Percentiles rank a stretch among this genome's conserved stretches.
These are phyloP conservation scores for Intellagama lesueurii DNA, from an alignment of 2,797 vertebrate species.

Conservation along the genomic window DNA sequence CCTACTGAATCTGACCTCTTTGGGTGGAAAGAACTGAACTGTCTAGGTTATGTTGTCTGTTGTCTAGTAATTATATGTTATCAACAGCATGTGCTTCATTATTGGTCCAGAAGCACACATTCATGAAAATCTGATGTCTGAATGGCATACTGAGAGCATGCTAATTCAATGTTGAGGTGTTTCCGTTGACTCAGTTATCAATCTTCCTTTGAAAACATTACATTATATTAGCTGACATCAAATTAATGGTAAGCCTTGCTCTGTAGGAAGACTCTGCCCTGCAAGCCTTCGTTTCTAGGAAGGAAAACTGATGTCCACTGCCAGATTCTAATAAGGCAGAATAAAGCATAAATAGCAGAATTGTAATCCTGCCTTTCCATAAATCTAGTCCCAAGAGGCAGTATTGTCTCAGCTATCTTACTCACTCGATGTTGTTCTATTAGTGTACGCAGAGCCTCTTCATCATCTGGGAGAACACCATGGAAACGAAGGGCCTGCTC, in stretches of 20 bases:
- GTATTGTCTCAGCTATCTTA: conserved; percentile 12
- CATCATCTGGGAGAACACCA: conserved; percentile 93
- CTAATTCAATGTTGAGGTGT: not conserved
- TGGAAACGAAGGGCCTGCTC: conserved; percentile 97
- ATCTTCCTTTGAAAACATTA: not conserved
- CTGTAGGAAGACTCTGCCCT: not conserved
- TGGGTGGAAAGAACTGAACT: too few species aligned
- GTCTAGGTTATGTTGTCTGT: too few species aligned
- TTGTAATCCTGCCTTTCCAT: conserved; percentile 3
- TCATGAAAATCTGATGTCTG: not conserved
- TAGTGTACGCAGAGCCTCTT: conserved; percentile 89
- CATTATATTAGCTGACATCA: not conserved
- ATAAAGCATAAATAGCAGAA: conserved; percentile 6
- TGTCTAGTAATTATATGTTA: not conserved
- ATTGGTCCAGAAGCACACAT: not conserved
- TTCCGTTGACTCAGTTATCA: not conserved
- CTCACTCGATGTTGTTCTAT: conserved; percentile 95
- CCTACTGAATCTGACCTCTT: too few species aligned
- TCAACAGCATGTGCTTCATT: not conserved
- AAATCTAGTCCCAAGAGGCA: not conserved
- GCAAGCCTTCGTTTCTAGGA: conserved; percentile 16
- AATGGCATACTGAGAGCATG: not conserved
- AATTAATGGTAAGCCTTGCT: not conserved
- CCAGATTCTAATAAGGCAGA: not conserved
- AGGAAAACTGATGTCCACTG: conserved; percentile 8